Evolutionary conservation across 1,140 invertebrate genomes (phyloP).

Genomic region (Diorhabda elongata): DNA sequence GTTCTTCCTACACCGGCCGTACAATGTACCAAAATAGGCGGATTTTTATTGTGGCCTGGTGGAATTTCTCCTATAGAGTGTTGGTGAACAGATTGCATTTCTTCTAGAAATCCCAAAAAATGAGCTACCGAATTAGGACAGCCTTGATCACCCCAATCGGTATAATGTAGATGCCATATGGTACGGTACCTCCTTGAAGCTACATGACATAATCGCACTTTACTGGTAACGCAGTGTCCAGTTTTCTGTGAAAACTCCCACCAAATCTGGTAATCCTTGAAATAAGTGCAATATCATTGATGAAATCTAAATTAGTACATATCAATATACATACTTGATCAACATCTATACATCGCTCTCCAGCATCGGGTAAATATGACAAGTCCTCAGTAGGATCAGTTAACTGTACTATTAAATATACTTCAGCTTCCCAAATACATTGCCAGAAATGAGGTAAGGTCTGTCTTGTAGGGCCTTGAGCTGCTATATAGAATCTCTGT

Average conservation of each 20-base stretch:
- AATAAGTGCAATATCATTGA: background rate
- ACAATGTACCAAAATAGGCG: constrained; percentile 68
- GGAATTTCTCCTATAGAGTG: constrained; percentile 64
- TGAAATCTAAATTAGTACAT: constrained; percentile 6
- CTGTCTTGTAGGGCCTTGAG: constrained; percentile 65
- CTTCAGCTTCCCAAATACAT: constrained; percentile 81
- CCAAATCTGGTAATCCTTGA: constrained; percentile 64
- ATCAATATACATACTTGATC: constrained; percentile 49
- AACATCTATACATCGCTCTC: constrained; percentile 52
- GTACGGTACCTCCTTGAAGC: constrained; percentile 55
- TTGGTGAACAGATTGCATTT: constrained; percentile 75
- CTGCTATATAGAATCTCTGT: constrained; percentile 80
- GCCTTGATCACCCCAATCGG: constrained; percentile 70
- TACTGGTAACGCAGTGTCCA: constrained; percentile 57
- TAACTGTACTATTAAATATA: constrained; percentile 73
- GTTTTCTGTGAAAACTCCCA: constrained; percentile 60
- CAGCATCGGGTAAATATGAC: constrained; percentile 57
- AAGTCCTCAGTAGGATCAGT: constrained; percentile 61
- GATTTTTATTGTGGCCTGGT: constrained; percentile 63
- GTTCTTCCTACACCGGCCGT: constrained; percentile 66
- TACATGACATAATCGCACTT: constrained; percentile 55
- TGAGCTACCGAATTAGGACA: constrained; percentile 43
- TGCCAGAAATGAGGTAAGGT: constrained; percentile 75
- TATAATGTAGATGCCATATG: constrained; percentile 79
- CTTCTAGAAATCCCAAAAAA: constrained; percentile 70